Percentiles rank a stretch among this genome's conserved stretches.
Evolutionary conservation across 2,797 vertebrate genomes (phyloP).

Genomic region (Helicolenus hilgendorfi): DNA sequence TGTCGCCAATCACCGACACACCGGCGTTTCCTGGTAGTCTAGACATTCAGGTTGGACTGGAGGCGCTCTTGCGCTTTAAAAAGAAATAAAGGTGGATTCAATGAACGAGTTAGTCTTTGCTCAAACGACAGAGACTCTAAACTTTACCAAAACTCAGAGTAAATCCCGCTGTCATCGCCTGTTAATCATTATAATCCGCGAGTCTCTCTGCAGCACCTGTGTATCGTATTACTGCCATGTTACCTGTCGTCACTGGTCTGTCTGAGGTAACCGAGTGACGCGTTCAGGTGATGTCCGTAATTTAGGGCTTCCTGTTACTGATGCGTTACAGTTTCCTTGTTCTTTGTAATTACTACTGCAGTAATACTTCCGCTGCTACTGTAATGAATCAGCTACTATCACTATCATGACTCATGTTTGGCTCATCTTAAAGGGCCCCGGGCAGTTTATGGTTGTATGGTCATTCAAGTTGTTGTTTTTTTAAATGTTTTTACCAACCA

Average conservation of each 20-base stretch:
- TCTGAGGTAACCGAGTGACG: slow-evolving; percentile 17
- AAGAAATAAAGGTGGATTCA: not conserved
- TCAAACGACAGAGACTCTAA: not conserved
- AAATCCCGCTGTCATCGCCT: not conserved
- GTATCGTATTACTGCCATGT: slow-evolving; percentile 14
- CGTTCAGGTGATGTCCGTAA: slow-evolving; percentile 46
- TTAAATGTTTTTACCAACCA: too few species aligned
- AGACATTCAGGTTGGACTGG: slow-evolving; percentile 39
- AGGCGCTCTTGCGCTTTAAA: not conserved
- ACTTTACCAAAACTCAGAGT: not conserved
- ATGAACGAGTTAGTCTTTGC: too few species aligned
- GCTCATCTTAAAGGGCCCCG: not conserved
- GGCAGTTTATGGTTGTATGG: not conserved
- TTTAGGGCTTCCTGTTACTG: rapidly evolving
- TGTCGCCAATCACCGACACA: slow-evolving; percentile 80
- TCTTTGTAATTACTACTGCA: not conserved
- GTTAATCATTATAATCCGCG: not conserved
- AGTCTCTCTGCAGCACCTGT: not conserved
- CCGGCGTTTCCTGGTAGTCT: slow-evolving; percentile 82
- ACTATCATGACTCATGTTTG: not conserved
- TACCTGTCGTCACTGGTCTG: not conserved
- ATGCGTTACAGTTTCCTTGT: not conserved
- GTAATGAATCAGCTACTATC: not conserved
- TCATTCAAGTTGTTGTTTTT: not conserved
- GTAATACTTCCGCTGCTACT: not conserved